Base-by-base conservation (phyloP, 2,797 vertebrate species). In the Darevskia nairensis region DNA sequence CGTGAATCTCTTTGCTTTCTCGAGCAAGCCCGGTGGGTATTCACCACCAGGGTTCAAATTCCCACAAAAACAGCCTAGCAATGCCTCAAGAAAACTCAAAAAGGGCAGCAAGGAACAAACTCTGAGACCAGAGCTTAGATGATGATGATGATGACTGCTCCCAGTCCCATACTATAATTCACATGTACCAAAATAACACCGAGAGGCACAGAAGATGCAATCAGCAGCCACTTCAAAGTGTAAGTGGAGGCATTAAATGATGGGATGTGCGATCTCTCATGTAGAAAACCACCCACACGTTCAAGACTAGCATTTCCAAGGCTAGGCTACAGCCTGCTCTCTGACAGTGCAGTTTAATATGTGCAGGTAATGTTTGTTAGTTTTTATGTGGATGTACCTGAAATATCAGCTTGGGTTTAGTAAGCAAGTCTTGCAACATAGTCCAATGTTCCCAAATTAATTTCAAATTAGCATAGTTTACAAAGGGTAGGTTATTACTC, bases 11-110 rank as follows among this genome's bases (percentile, higher is more conserved):
- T 79, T 23, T 79, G 87, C 25, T 84, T 72, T 87, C 23, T 77
- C 35, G 82, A 69, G 44, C 35, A 80, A 80, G 9, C 69, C 61
- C 68, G 50, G 44, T 0, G 1, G 35, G 50, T 21, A 83, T 88
- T 88, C 82, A 74, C 25, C 68, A 50, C 41, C 17, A 55, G 21
- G 39, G 29, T 68, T 90, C 81, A 84, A 79, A 87, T 75, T 66
- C 55, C 50, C 71, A 50, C 86, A 80, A 87, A 69, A 90, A 0
- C 50, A 50, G 1, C 23, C 76, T 75, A 90, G 27, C 46, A 88
- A 86, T 82, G 35, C 39, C 75, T 89, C 75, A 81, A 82, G 83
- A n/a, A 75, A 75, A 32, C 69, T 72, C 85, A 82, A 91, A 74
- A 29, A 87, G 72, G n/a, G 71, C 59, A 23, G 76, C 50, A 17